These are phyloP conservation scores for western clawed frog (Xenopus tropicalis) DNA, from an alignment of 2,113 vertebrate genomes.

Conservation along the genomic window UCB_Xtro_10.0 CM004443.2:178425001-178425500, in stretches of 20 bases:
- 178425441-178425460: too few species aligned
- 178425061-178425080: constrained; percentile 70
- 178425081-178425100: constrained; percentile 72
- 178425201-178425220: constrained; percentile 47
- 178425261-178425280: constrained; percentile 53
- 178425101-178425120: constrained; percentile 75
- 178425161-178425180: constrained; percentile 53
- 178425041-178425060: constrained; percentile 57
- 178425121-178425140: constrained; percentile 78
- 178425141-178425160: constrained; percentile 63
- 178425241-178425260: constrained; percentile 48
- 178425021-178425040: constrained; percentile 76
- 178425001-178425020: constrained; percentile 68
- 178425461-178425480: too few species aligned
- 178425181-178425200: constrained; percentile 54
- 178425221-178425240: constrained; percentile 53
- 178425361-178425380: neutral
- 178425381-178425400: too few species aligned
- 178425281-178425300: constrained; percentile 26
- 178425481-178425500: too few species aligned
- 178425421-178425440: too few species aligned
- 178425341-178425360: constrained; percentile 41
- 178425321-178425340: too few species aligned
- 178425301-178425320: too few species aligned
- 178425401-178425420: too few species aligned